Base-by-base conservation (phyloP, 2,797 vertebrate genomes). In the Rhinatrema bivittatum region DNA sequence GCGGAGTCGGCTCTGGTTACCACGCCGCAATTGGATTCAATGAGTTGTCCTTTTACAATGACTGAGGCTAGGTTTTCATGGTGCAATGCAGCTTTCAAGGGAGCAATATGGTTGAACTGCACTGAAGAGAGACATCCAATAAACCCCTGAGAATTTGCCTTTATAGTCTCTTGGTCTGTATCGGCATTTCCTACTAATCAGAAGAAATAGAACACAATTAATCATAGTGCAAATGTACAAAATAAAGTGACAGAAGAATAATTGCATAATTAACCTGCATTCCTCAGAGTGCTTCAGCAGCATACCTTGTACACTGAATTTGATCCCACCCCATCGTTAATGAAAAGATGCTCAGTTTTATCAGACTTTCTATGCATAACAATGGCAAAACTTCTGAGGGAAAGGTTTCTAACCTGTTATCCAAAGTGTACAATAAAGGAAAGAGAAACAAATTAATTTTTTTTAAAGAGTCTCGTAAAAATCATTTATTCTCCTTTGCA, bases 121-220 rank as follows among this genome's bases (percentile, higher is more conserved):
- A 97, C 84, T 0, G 86, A 82, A 3, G 93, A 95, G 16, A 98
- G 82, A 45, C 94, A 98, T 46, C 94, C 94, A 3, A 65, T 71
- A 70, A 93, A 97, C 33, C 94, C 92, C 53, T 84, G 64, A 5
- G 81, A 71, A n/a, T 72, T 84, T 4, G 91, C 72, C 29, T 80
- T 81, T 36, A 81, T 71, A 3, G 92, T 79, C 6, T 92, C 91
- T 11, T 74, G 78, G 57, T 95, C 91, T 36, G 88, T 1, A 4
- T 87, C 79, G 0, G 16, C 59, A 31, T 63, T 68, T 18, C 90
- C 92, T 91, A 65, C 9, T 55, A 34, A 64, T 20, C 53, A 46
- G 45, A 50, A 67, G 32, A 50, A 56, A 50, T 23, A 50, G 29
- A 40, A 34, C 1, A 30, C 43, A 36, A 47, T 61, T 50, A 68